Conservation (phyloP, 2,113 vertebrate species). For the Tragelaphus buxtoni region DNA sequence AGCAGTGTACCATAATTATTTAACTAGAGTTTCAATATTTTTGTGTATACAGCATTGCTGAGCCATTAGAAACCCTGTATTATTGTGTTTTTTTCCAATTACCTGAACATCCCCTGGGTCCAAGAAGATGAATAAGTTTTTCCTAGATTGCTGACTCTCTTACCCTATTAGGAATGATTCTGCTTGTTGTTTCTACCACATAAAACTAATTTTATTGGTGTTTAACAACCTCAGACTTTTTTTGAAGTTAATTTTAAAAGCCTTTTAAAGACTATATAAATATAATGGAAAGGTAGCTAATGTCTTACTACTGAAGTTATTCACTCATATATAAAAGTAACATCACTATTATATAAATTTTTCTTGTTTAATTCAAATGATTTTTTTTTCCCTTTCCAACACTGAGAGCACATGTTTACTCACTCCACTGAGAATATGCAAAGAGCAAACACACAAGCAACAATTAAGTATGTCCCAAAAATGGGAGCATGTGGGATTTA, state of each 20-base stretch:
- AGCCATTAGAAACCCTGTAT: slow-evolving; percentile 41
- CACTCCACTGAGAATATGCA: background rate
- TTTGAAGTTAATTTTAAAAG: slow-evolving; percentile 10
- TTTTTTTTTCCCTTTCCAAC: background rate
- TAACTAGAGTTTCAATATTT: slow-evolving; percentile 61
- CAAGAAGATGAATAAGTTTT: slow-evolving; percentile 69
- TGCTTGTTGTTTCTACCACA: slow-evolving; percentile 15
- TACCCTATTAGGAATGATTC: slow-evolving; percentile 49
- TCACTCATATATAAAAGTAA: background rate
- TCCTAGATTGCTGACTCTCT: slow-evolving; percentile 69
- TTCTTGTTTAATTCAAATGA: background rate
- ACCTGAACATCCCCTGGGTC: slow-evolving; percentile 63
- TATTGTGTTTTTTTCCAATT: slow-evolving; percentile 67
- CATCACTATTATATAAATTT: background rate
- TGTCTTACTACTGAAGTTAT: background rate
- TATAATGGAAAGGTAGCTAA: background rate
- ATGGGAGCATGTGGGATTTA: background rate
- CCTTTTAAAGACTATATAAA: slow-evolving; percentile 19
- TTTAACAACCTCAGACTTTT: slow-evolving; percentile 14
- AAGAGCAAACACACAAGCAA: background rate
- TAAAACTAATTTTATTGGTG: slow-evolving; percentile 40
- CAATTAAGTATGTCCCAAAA: background rate
- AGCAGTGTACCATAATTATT: slow-evolving; percentile 52
- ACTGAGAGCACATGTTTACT: background rate
- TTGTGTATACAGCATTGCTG: slow-evolving; percentile 31